Evolutionary conservation across 2,113 vertebrate species (phyloP).

Genomic region (Psophia crepitans): DNA sequence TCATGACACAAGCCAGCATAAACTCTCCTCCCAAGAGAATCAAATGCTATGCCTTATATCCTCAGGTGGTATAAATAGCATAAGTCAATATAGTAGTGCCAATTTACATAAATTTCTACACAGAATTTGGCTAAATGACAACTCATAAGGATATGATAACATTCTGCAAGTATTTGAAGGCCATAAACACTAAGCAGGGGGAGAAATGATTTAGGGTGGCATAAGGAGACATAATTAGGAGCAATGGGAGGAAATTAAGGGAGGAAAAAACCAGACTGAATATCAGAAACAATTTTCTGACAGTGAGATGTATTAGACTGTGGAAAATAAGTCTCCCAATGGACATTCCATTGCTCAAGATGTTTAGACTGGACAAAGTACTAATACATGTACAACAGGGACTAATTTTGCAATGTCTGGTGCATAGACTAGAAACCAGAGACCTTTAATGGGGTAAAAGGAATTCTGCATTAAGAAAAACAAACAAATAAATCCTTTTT

Average conservation of each 20-base stretch:
- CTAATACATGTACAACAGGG: not conserved
- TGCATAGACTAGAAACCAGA: not conserved
- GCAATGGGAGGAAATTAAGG: slow-evolving; percentile 33
- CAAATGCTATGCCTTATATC: not conserved
- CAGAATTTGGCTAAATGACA: not conserved
- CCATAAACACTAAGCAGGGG: slow-evolving; percentile 20
- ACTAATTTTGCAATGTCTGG: not conserved
- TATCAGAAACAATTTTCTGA: slow-evolving; percentile 50
- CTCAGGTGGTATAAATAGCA: not conserved
- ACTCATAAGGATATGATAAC: slow-evolving; percentile 29
- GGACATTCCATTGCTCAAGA: slow-evolving; percentile 29
- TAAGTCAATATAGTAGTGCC: not conserved
- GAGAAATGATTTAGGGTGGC: slow-evolving; percentile 31
- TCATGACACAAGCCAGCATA: not conserved
- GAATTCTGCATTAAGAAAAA: not conserved
- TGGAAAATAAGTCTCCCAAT: slow-evolving; percentile 28
- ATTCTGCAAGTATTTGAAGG: slow-evolving; percentile 35
- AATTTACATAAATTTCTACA: slow-evolving; percentile 27
- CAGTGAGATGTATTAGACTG: slow-evolving; percentile 27
- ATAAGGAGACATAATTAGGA: slow-evolving; percentile 44
- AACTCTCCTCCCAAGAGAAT: not conserved
- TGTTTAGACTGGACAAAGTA: slow-evolving; percentile 40
- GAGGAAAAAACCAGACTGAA: slow-evolving; percentile 23
- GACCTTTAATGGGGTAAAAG: not conserved
- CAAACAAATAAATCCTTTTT: not conserved